Conservation (phyloP, 2,888 invertebrate species). For the Parnassius smintheus region DNA sequence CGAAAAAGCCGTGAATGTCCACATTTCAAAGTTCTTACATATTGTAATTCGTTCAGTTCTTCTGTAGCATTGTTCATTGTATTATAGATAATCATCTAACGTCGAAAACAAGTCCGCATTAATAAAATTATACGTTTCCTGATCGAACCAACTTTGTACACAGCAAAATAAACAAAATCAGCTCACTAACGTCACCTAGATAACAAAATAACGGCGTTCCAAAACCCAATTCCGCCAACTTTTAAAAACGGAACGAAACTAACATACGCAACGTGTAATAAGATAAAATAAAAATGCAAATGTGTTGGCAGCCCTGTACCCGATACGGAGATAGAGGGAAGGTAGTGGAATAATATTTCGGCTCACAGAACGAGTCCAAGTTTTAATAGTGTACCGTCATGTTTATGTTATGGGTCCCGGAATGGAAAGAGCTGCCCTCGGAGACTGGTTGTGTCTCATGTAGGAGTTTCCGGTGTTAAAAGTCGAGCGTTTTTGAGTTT, state of each 20-base stretch:
- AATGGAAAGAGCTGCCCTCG: slow-evolving; percentile 48
- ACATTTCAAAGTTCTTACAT: too few species aligned
- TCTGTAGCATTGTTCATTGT: too few species aligned
- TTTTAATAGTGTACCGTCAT: slow-evolving; percentile 78
- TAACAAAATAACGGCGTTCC: slow-evolving; percentile 21
- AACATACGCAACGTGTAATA: slow-evolving; percentile 44
- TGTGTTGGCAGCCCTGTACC: slow-evolving; percentile 65
- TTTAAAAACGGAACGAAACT: slow-evolving; percentile 39
- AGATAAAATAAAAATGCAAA: slow-evolving; percentile 72
- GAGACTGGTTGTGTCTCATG: slow-evolving; percentile 32
- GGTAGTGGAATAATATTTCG: slow-evolving; percentile 80
- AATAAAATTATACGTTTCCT: slow-evolving; percentile 26
- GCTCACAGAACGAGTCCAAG: slow-evolving; percentile 79
- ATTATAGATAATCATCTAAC: neutral
- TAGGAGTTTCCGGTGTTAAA: slow-evolving; percentile 37
- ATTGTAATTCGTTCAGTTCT: too few species aligned
- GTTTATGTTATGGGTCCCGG: slow-evolving; percentile 72
- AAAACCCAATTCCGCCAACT: slow-evolving; percentile 40
- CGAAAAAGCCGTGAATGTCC: too few species aligned
- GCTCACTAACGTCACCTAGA: slow-evolving; percentile 18
- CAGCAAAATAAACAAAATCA: slow-evolving; percentile 17
- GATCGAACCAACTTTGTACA: slow-evolving; percentile 11
- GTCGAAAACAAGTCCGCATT: slow-evolving; percentile 18
- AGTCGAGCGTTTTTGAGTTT: slow-evolving; percentile 24
- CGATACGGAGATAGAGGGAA: slow-evolving; percentile 66